These are phyloP conservation scores for Drosophila repletoides DNA, from an alignment of 1,140 invertebrate genomes.

Conservation along the genomic window DNA sequence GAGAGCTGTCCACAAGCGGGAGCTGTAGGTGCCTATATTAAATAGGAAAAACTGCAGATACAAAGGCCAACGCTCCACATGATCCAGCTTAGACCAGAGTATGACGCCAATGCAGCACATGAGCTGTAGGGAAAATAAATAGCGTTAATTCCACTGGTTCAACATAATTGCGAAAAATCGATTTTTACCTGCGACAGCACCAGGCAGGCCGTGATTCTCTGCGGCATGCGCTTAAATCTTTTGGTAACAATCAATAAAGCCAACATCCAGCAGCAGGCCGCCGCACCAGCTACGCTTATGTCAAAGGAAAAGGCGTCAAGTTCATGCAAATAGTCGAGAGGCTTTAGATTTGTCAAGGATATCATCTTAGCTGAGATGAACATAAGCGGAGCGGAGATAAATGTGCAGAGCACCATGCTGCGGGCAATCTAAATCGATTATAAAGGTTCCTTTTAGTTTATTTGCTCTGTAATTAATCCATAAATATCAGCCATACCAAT, in stretches of 20 bases:
- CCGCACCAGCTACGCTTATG: constrained; percentile 89
- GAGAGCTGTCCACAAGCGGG: constrained; percentile 91
- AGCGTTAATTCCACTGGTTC: not conserved
- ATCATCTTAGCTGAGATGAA: constrained; percentile 97
- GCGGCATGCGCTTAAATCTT: constrained; percentile 90
- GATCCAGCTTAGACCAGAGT: constrained; percentile 85
- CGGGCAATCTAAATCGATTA: constrained; percentile 88
- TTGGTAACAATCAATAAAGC: constrained; percentile 89
- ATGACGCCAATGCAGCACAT: constrained; percentile 87
- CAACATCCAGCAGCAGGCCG: constrained; percentile 91
- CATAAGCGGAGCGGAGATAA: constrained; percentile 96
- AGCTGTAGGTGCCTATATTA: constrained; percentile 89
- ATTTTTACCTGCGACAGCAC: constrained; percentile 88
- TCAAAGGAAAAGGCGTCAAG: constrained; percentile 92
- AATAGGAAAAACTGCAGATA: constrained; percentile 89
- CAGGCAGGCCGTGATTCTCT: constrained; percentile 90
- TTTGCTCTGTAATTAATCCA: not conserved
- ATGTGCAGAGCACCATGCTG: constrained; percentile 96
- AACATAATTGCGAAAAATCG: fast-evolving
- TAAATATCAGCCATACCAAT: constrained; percentile 86
- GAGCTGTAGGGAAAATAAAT: constrained; percentile 77
- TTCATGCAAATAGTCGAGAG: constrained; percentile 88
- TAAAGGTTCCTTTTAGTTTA: constrained; percentile 10
- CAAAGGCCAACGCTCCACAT: constrained; percentile 83
- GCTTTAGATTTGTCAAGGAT: constrained; percentile 87